Percentiles rank a stretch among this genome's conserved stretches.
These are phyloP conservation scores for Echeneis naucrates DNA, from an alignment of 2,797 vertebrate genomes.

Conservation along the genomic window DNA sequence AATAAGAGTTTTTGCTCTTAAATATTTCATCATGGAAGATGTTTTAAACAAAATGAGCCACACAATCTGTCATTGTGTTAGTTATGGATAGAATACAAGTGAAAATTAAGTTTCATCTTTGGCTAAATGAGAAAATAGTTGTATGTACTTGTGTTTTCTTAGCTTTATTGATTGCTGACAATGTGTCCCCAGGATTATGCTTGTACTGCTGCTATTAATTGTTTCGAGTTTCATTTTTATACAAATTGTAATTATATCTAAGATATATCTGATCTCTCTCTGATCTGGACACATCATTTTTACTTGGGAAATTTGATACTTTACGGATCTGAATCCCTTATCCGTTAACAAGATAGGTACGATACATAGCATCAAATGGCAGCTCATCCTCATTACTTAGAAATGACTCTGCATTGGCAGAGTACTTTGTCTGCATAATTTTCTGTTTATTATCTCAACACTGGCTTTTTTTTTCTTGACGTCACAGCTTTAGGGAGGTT, in stretches of 20 bases:
- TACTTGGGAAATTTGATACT: slow-evolving; percentile 19
- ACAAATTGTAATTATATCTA: not conserved
- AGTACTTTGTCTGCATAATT: not conserved
- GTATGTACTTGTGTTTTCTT: not conserved
- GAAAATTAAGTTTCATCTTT: not conserved
- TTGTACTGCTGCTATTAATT: not conserved
- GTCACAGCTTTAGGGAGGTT: slow-evolving; percentile 32
- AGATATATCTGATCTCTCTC: too few species aligned
- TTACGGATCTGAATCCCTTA: slow-evolving; percentile 2
- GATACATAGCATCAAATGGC: too few species aligned
- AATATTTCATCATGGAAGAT: too few species aligned
- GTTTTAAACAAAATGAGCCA: too few species aligned
- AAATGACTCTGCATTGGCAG: not conserved
- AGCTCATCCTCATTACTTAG: not conserved
- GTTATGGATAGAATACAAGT: too few species aligned
- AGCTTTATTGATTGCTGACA: not conserved
- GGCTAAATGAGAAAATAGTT: not conserved
- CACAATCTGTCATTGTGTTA: too few species aligned
- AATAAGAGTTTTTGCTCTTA: too few species aligned
- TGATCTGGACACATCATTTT: slow-evolving; percentile 28
- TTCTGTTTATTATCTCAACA: not conserved
- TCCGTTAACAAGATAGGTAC: not conserved
- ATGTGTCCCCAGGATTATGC: not conserved
- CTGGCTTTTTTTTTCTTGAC: not conserved
- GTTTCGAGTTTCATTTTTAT: slow-evolving; percentile 1